These are phyloP conservation scores for Latrodectus geometricus DNA, from an alignment of 1,140 invertebrate genomes.

Conservation along the genomic window DNA sequence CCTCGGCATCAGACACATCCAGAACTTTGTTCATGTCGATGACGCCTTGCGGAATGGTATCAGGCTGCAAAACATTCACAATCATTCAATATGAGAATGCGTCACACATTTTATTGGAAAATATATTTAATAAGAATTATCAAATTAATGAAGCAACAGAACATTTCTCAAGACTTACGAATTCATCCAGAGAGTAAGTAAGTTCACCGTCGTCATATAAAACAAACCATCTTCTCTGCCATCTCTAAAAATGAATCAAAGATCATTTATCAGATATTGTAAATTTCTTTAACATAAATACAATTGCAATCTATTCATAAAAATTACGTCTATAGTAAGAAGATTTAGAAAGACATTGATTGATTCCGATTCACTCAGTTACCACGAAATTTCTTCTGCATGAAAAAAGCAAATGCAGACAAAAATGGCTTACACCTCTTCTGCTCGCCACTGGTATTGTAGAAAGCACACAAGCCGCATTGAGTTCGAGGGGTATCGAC, in stretches of 20 bases:
- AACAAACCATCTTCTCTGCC: conserved; percentile 96
- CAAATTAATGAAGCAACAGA: neutral
- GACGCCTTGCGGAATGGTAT: conserved; percentile 92
- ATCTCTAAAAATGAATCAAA: conserved; percentile 82
- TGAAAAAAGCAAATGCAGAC: too few species aligned
- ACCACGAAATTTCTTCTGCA: too few species aligned
- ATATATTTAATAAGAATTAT: neutral
- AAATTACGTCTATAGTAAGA: too few species aligned
- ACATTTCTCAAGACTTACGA: conserved; percentile 79
- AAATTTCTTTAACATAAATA: neutral
- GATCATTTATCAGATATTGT: neutral
- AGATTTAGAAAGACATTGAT: too few species aligned
- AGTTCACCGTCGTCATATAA: conserved; percentile 96
- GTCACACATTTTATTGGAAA: too few species aligned
- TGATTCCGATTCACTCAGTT: too few species aligned
- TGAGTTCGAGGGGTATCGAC: too few species aligned
- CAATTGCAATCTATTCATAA: neutral
- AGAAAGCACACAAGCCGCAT: too few species aligned
- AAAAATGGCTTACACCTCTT: too few species aligned
- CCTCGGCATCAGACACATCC: conserved; percentile 90
- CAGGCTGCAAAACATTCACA: conserved; percentile 76
- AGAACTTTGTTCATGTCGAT: conserved; percentile 89
- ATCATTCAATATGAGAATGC: too few species aligned
- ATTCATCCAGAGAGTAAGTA: conserved; percentile 94
- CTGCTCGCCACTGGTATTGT: too few species aligned